These are phyloP conservation scores for Myzus persicae DNA, from an alignment of 1,140 invertebrate genomes.

Conservation along the genomic window DNA sequence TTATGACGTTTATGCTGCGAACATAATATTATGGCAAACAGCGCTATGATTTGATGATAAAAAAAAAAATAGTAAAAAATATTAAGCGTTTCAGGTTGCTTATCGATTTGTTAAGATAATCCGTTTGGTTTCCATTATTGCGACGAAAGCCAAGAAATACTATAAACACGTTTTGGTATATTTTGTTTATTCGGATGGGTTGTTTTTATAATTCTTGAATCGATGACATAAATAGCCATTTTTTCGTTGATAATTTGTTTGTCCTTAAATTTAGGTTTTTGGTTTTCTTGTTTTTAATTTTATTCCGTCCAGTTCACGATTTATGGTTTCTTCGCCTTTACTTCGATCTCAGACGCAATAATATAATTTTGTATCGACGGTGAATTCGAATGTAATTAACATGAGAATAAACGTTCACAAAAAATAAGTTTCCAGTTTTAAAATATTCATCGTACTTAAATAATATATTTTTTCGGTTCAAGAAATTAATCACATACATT, in stretches of 20 bases:
- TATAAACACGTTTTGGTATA: background rate
- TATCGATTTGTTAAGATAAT: background rate
- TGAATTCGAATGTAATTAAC: background rate
- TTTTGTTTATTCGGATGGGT: background rate
- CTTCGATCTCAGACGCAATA: background rate
- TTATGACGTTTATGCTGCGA: background rate
- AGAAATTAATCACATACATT: background rate
- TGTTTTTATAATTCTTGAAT: background rate
- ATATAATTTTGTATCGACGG: background rate
- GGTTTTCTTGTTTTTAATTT: slow-evolving; percentile 1
- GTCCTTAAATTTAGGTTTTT: background rate
- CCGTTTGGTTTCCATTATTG: background rate
- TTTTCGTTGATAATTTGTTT: background rate
- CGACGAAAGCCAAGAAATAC: background rate
- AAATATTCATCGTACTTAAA: slow-evolving; percentile 1
- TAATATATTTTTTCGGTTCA: background rate
- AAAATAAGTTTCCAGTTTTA: background rate
- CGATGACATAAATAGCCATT: background rate
- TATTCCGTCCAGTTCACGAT: background rate
- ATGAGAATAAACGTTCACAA: background rate
- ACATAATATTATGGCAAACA: too few relatives aligned
- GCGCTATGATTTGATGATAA: too few relatives aligned
- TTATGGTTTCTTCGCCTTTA: background rate
- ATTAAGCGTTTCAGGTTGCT: background rate
- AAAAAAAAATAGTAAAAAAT: too few relatives aligned